Evolutionary conservation across 2,888 invertebrate species (phyloP), one percentile per base, ranked within the genome.

Genomic region (Orgyia antiqua): DNA sequence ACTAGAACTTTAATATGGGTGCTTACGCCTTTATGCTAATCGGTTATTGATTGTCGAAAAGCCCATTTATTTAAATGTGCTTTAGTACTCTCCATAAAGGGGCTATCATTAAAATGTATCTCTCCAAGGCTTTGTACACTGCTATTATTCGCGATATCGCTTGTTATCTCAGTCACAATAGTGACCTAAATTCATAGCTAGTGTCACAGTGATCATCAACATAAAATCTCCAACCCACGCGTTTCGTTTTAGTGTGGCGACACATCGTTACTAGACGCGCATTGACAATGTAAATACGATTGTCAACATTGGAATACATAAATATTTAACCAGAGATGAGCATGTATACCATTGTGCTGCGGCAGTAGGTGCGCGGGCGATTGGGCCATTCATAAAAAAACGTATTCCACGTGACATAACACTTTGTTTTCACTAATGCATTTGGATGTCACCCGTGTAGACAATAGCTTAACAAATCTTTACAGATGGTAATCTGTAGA

Each of bases 261-360:
- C 77, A 38, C 17, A 29, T 28, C 33, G 70, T 60, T 58, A 62
- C 67, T 63, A 65, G 62, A 62, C 54, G 49, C 60, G 53, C 65
- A 66, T 67, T 76, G 62, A 75, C 76, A 76, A 82, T 84, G 82
- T 82, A 79, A 82, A 83, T 82, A 78, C 67, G 64, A 74, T 79
- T 83, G 83, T 83, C 82, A 79, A 82, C 82, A 74, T 59, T 51
- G 56, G 72, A 78, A 79, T 74, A 75, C 75, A 84, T 84, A 82
- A 82, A 83, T 84, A 83, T 82, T 84, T 80, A 83, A 78, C 66
- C 68, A 60, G 62, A 65, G 63, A 70, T 68, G 60, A 73, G 15
- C 6, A 15, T 51, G 61, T 59, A 51, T 53, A 53, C 65, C 56
- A 82, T 79, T 78, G 77, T 77, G 48, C 56, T 38, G 36, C 15